Evolutionary conservation across 2,797 vertebrate genomes (phyloP).

Genomic region (Periophthalmus magnuspinnatus): DNA sequence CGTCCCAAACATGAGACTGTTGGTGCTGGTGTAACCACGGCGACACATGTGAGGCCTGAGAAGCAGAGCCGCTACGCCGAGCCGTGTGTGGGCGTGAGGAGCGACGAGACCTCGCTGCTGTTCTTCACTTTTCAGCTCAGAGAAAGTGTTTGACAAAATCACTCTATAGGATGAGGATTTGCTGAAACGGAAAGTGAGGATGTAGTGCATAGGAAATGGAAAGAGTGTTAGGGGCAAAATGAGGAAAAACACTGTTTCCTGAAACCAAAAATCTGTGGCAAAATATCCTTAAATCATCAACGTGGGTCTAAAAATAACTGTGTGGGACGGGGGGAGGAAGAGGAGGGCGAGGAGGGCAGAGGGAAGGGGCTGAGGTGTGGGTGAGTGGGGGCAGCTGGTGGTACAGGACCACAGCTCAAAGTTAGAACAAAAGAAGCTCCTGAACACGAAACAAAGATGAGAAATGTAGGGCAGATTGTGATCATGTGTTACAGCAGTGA

Average conservation of each 20-base stretch:
- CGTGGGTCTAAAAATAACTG: conserved; percentile 76
- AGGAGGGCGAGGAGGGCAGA: conserved; percentile 37
- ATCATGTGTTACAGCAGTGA: neutral
- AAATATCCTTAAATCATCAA: conserved; percentile 76
- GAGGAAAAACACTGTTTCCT: conserved; percentile 74
- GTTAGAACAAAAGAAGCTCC: conserved; percentile 49
- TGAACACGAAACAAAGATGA: conserved; percentile 32
- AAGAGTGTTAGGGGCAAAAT: conserved; percentile 47
- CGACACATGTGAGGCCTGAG: conserved; percentile 44
- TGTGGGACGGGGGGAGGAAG: conserved; percentile 47
- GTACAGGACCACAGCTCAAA: conserved; percentile 41
- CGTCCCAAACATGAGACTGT: neutral
- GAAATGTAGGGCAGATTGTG: conserved; percentile 15
- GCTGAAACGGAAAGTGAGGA: conserved; percentile 49
- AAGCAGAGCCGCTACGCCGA: conserved; percentile 27
- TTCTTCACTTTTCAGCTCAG: conserved; percentile 8
- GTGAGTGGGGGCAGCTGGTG: conserved; percentile 39
- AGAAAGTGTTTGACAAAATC: conserved; percentile 40
- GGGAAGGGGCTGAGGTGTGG: conserved; percentile 35
- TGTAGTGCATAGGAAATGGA: conserved; percentile 64
- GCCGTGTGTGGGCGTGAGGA: conserved; percentile 49
- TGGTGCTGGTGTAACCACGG: conserved; percentile 2
- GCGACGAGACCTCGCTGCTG: conserved; percentile 32
- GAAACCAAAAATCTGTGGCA: conserved; percentile 67
- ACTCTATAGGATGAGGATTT: conserved; percentile 27